Base-by-base conservation (phyloP, 2,888 invertebrate species). In the Orchesella flavescens region DNA sequence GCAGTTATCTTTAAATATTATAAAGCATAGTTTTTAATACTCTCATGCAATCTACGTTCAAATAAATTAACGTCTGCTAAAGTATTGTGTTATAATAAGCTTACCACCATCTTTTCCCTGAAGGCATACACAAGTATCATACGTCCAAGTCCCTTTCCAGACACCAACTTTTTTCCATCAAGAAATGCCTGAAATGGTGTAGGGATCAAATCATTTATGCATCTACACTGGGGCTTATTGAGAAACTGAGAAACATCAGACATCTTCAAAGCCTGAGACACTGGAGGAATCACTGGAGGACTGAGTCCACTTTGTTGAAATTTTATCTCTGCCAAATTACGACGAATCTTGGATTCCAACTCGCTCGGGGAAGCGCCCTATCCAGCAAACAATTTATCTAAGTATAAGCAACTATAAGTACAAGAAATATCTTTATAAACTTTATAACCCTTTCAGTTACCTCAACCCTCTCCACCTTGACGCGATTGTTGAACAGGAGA, bases 101-200 rank as follows among this genome's bases (percentile, higher is more conserved):
- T 21, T 12, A 82, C 69, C 13, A 84, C 65, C 74, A 85, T 78
- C 53, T 83, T 83, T 24, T 85, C 76, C 4, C 57, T 83, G 44
- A 85, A 85, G 9, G 76, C 81, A 34, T 84, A 85, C 15, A 84
- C 63, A 15, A 84, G 72, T 3, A 85, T 55, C 24, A 85, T 15
- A 13, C 84, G 57, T 1, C 85, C 85, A 43, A 72, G 55, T 12
- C 85, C 85, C 46, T 72, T 76, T 1, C 85, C 85, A 0, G 84
- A 84, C 1, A 78, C 73, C 63, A 85, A 71, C 63, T 82, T 85
- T 61, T 81, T 84, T 12, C 85, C 85, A 9, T 85, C 85, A 7
- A 85, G 57, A 74, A 85, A 85, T 7, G 77, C 69, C n/a, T 78
- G 74, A 57, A 85, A 85, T 21, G 78, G 69, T 10, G 84, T 85